Percentiles rank a stretch among this genome's conserved stretches.
Evolutionary conservation across 2,888 invertebrate species (phyloP).

Genomic region (Cyclophora punctaria): DNA sequence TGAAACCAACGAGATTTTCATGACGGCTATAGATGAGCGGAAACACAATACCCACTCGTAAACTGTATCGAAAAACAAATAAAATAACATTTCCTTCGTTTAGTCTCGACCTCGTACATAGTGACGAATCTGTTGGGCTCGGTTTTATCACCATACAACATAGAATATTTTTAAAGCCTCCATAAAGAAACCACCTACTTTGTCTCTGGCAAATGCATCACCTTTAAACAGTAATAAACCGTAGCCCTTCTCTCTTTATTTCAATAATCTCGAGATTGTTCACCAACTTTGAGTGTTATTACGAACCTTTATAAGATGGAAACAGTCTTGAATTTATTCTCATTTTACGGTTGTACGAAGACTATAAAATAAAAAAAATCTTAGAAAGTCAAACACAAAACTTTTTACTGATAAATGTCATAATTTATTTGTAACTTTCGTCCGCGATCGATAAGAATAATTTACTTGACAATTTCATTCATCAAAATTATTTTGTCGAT

Average conservation of each 20-base stretch:
- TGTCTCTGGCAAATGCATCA: slow-evolving; percentile 32
- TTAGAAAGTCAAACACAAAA: no score
- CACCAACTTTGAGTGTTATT: slow-evolving; percentile 48
- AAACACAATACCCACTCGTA: no score
- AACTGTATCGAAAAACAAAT: no score
- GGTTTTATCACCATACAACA: background rate
- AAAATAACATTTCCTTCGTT: no score
- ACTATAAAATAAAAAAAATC: background rate
- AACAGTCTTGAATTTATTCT: slow-evolving; percentile 17
- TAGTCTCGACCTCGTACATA: background rate
- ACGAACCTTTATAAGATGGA: slow-evolving; percentile 37
- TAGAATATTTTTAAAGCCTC: background rate
- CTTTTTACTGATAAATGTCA: no score
- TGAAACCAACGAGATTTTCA: no score
- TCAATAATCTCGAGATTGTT: slow-evolving; percentile 50
- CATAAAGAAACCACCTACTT: background rate
- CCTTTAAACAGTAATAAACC: slow-evolving; percentile 44
- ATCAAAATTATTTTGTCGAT: slow-evolving; percentile 7
- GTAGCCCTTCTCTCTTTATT: slow-evolving; percentile 44
- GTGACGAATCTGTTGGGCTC: background rate
- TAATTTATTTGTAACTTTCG: no score
- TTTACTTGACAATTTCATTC: background rate
- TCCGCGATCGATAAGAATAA: no score
- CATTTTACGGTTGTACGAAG: slow-evolving; percentile 6
- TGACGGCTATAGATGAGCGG: no score